Percentiles rank a stretch among this genome's conserved stretches.
Conservation (phyloP, 2,888 invertebrate genomes). For the Seladonia tumulorum region DNA sequence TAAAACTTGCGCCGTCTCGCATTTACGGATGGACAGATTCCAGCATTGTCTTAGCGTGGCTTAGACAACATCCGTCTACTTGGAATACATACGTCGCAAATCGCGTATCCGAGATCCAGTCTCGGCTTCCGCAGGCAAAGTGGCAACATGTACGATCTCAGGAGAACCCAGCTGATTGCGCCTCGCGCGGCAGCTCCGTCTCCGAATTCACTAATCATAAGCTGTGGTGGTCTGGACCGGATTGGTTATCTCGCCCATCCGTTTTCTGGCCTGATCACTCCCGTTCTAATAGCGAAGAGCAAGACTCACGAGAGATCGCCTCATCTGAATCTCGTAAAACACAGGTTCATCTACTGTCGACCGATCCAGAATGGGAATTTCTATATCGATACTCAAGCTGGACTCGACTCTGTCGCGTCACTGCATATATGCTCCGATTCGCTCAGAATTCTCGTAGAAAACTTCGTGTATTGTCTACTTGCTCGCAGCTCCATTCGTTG, state of each 20-base stretch:
- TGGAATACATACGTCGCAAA: neutral
- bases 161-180: neutral
- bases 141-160: constrained; percentile 7
- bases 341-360: neutral
- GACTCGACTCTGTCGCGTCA: too few relatives aligned
- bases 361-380: too few relatives aligned
- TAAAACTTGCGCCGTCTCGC: too few relatives aligned
- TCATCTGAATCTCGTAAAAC: neutral
- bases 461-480: too few relatives aligned
- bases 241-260: neutral
- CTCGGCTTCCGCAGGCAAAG: neutral
- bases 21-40: too few relatives aligned
- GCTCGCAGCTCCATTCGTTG: neutral
- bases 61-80: too few relatives aligned
- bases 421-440: too few relatives aligned
- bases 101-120: constrained; percentile 1
- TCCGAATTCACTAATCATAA: neutral
- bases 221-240: neutral
- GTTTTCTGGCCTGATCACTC: neutral
- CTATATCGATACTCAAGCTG: too few relatives aligned
- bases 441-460: too few relatives aligned
- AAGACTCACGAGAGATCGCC: neutral
- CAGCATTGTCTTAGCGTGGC: too few relatives aligned
- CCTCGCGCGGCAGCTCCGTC: neutral
- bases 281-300: neutral